Base-by-base conservation (phyloP, 2,797 vertebrate genomes). In the Pangasius krempfi region DNA sequence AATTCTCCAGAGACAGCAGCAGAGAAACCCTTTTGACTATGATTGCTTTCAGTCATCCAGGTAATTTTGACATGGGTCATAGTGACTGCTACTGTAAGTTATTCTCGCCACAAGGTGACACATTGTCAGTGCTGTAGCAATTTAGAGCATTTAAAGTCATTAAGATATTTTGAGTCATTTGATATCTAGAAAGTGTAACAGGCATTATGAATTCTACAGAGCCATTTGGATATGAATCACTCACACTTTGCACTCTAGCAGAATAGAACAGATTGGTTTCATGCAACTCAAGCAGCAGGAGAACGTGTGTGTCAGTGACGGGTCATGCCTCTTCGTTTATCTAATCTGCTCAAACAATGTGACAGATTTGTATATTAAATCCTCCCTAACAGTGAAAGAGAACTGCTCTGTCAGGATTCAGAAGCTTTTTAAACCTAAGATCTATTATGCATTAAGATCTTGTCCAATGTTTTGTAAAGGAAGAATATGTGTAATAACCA, bases 201-300 rank as follows among this genome's bases (percentile, higher is more conserved):
- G 52, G 37, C 75, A 68, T 70, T 9, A 58, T 81, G 76, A 85
- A 80, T 81, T 50, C 20, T 54, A 60, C 52, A 58, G 27, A 72
- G 76, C 73, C 87, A 79, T 85, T 68, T 85, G 87, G 84, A 73
- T 52, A 66, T 80, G 73, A 85, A 76, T 85, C 87, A 89, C 75
- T 86, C 40, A 60, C 75, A 89, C 75, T 86, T 86, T 73, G 52
- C 33, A 84, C 37, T 62, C 37, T 37, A 81, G 50, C 76, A 89
- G 76, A 86, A 89, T 37, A 78, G 84, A 81, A 86, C 88, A 86
- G 83, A 86, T 89, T 86, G 75, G 64, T 58, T 80, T 68, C 75
- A 68, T 25, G 73, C 75, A 86, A 72, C 88, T 86, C 52, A 58
- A 81, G 47, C 60, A 56, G 86, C 86, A 58, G 78, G 50, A 80